Evolutionary conservation across 2,888 invertebrate genomes (phyloP).

Genomic region (Dynastes grantii): DNA sequence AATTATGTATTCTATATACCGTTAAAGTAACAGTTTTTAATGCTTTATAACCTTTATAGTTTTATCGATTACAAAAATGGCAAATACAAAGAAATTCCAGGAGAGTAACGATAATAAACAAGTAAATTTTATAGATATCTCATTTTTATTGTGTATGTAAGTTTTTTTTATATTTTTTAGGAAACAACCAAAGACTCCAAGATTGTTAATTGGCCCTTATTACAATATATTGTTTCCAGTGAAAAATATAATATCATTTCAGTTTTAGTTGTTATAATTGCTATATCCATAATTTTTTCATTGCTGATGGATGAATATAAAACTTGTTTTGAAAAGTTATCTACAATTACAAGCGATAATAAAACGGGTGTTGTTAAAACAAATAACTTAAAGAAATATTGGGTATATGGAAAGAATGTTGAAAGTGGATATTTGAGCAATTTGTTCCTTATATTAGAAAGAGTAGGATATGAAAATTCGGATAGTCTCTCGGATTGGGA

Average conservation of each 20-base stretch:
- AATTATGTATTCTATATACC: slow-evolving; percentile 23
- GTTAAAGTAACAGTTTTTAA: not conserved
- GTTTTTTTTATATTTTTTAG: slow-evolving; percentile 1
- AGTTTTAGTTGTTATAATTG: slow-evolving; percentile 47
- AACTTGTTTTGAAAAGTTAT: slow-evolving; percentile 39
- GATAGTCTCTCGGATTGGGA: slow-evolving; percentile 81
- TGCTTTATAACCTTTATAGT: not conserved
- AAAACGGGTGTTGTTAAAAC: not conserved
- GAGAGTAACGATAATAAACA: slow-evolving; percentile 2
- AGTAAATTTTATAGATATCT: slow-evolving; percentile 2
- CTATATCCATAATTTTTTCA: slow-evolving; percentile 43
- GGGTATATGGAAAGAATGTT: slow-evolving; percentile 68
- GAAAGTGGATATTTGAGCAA: slow-evolving; percentile 84
- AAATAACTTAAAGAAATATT: slow-evolving; percentile 41
- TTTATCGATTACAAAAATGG: not conserved
- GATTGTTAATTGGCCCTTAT: not conserved
- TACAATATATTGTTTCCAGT: slow-evolving; percentile 36
- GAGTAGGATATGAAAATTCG: slow-evolving; percentile 81
- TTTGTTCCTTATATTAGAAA: slow-evolving; percentile 84
- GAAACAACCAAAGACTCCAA: not conserved
- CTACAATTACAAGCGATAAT: not conserved
- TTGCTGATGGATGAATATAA: slow-evolving; percentile 49
- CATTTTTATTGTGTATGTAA: not conserved
- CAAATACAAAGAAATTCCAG: not conserved
- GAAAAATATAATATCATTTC: slow-evolving; percentile 48